phyloP scores from a whole-genome alignment of 2,797 vertebrate species.

The Danio choprae region DNA sequence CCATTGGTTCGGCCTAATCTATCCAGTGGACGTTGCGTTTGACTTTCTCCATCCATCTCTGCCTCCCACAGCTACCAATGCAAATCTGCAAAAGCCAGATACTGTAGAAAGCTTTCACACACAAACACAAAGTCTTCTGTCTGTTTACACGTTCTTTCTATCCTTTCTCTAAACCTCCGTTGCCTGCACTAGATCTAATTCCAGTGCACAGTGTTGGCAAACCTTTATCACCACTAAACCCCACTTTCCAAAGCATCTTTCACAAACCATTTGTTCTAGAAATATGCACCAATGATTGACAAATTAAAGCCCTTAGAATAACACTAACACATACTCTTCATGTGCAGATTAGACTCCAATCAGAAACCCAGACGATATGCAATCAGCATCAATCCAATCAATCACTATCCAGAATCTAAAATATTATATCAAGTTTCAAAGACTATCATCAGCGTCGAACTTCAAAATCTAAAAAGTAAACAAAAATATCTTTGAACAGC shows the following conservation, averaged over 20 bases:
- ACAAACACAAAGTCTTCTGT: conserved; percentile 13
- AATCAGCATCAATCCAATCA: conserved; percentile 15
- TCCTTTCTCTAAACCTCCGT: not conserved
- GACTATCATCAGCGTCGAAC: not conserved
- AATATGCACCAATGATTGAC: conserved; percentile 17
- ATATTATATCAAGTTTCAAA: not conserved
- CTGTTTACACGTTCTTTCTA: not conserved
- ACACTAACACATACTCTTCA: not conserved
- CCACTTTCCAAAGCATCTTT: not conserved
- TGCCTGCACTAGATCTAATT: not conserved
- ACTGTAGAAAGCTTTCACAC: conserved; percentile 50
- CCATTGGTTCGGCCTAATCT: conserved; percentile 58
- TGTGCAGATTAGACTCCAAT: conserved; percentile 27
- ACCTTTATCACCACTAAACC: not conserved
- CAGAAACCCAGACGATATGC: conserved; percentile 26
- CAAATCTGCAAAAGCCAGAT: conserved; percentile 64
- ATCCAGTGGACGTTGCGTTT: conserved; percentile 53
- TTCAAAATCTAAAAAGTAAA: not conserved
- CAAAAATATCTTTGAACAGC: not conserved
- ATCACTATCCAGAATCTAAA: not conserved
- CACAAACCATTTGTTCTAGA: not conserved
- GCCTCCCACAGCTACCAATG: conserved; percentile 47
- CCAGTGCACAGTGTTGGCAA: not conserved
- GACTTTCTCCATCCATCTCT: conserved; percentile 36
- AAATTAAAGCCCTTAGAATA: conserved; percentile 44